Percentiles rank a stretch among this genome's conserved stretches.
Conservation (phyloP, 1,140 invertebrate species). For the Proctacanthus coquilletti region DNA sequence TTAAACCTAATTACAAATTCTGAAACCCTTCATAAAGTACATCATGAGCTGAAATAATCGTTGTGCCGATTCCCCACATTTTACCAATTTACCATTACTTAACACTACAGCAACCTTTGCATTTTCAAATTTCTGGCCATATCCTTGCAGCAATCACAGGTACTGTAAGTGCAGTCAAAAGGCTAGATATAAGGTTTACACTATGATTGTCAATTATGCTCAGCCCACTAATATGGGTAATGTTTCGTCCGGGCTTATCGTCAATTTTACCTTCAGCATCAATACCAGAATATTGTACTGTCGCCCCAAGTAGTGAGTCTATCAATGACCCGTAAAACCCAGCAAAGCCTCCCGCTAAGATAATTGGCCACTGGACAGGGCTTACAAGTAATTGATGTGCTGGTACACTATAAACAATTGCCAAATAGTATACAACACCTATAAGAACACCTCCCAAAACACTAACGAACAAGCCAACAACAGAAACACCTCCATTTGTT, state of each 20-base stretch:
- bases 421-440: constrained; percentile 57
- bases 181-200: constrained; percentile 71
- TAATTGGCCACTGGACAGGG: constrained; percentile 68
- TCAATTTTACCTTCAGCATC: constrained; percentile 56
- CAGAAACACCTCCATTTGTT: constrained; percentile 69
- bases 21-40: too few species aligned
- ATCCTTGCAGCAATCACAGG: constrained; percentile 52
- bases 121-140: constrained; percentile 36
- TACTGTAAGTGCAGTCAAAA: constrained; percentile 55
- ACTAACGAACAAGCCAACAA: constrained; percentile 55
- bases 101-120: too few species aligned
- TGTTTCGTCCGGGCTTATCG: constrained; percentile 49
- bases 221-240: constrained; percentile 62
- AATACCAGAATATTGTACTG: constrained; percentile 69
- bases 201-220: constrained; percentile 78
- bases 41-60: too few species aligned
- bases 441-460: constrained; percentile 55
- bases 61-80: too few species aligned
- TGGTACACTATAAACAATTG: constrained; percentile 47
- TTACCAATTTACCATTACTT: too few species aligned
- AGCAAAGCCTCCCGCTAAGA: constrained; percentile 49
- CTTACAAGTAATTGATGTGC: constrained; percentile 37
- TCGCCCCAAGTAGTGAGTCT: constrained; percentile 73
- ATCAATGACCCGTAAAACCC: constrained; percentile 68
- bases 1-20: too few species aligned